A percentile compares a stretch with the other conserved stretches of the same genome.
phyloP scores from a whole-genome alignment of 2,113 vertebrate genomes.

The Xenopus tropicalis region DNA sequence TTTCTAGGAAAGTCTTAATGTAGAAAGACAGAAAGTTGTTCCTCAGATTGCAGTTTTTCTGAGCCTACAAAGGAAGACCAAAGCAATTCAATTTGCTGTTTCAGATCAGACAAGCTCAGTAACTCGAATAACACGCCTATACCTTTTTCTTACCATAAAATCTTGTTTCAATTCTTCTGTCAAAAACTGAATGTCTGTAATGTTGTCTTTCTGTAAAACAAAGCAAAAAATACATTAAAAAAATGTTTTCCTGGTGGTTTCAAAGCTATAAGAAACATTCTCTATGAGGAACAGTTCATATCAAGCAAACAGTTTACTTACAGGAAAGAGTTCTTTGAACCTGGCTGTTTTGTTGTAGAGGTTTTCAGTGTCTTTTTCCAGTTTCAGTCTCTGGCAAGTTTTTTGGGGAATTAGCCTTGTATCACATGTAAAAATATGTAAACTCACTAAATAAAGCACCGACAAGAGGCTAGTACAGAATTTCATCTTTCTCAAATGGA shows the following conservation, averaged over 20 bases:
- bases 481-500: slow-evolving; percentile 7
- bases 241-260: no score
- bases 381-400: not conserved
- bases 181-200: slow-evolving; percentile 58
- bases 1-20: slow-evolving; percentile 59
- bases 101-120: no score
- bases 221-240: not conserved
- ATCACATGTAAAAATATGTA: not conserved
- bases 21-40: slow-evolving; percentile 68
- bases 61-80: not conserved
- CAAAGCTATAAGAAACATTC: slow-evolving; percentile 14
- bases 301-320: slow-evolving; percentile 14
- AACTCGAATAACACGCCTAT: no score
- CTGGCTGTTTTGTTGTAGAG: slow-evolving; percentile 9
- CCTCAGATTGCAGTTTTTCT: slow-evolving; percentile 61
- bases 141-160: slow-evolving; percentile 61
- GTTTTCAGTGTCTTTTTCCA: not conserved
- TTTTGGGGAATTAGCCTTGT: not conserved
- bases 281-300: slow-evolving; percentile 2
- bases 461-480: not conserved
- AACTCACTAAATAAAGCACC: not conserved
- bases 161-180: slow-evolving; percentile 59
- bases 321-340: slow-evolving; percentile 24
- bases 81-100: no score
- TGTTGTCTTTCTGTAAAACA: slow-evolving; percentile 60